Percentiles rank a stretch among this genome's conserved stretches.
Conservation (phyloP, 2,888 invertebrate species). For the Noctua fimbriata region DNA sequence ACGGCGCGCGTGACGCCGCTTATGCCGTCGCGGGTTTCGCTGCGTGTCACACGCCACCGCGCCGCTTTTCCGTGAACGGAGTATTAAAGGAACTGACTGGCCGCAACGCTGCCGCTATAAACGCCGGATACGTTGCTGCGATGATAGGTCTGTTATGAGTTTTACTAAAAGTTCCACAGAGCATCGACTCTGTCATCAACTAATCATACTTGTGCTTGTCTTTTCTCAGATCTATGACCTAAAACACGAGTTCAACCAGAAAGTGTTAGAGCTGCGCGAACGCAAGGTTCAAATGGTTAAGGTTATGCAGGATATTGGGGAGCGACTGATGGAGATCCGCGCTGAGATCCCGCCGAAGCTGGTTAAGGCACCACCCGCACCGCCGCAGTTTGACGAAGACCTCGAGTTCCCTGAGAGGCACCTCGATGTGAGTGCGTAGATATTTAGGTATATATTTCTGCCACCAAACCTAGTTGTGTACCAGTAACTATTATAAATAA, state of each 20-base stretch:
- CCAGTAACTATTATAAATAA: background rate
- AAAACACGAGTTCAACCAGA: conserved; percentile 83
- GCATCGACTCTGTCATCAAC: background rate
- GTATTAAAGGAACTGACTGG: too few relatives aligned
- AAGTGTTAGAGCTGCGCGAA: conserved; percentile 82
- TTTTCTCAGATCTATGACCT: conserved; percentile 81
- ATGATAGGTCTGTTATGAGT: background rate
- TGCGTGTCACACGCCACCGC: too few relatives aligned
- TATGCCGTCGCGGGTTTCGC: too few relatives aligned
- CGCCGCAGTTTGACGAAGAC: conserved; percentile 87
- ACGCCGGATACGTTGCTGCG: too few relatives aligned
- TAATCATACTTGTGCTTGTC: background rate
- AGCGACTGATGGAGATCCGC: conserved; percentile 89
- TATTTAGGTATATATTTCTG: background rate
- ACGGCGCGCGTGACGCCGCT: too few relatives aligned
- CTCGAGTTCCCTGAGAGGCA: conserved; percentile 91
- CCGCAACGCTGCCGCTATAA: too few relatives aligned
- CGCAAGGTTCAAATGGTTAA: conserved; percentile 80
- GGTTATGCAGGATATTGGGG: conserved; percentile 81
- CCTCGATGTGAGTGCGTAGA: conserved; percentile 78
- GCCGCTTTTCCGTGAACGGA: too few relatives aligned
- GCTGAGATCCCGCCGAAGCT: conserved; percentile 89
- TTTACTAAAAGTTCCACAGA: background rate
- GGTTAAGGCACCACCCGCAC: conserved; percentile 82
- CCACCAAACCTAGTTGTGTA: background rate